Evolutionary conservation across 2,888 invertebrate genomes (phyloP).

Genomic region (Hypsopygia costalis): DNA sequence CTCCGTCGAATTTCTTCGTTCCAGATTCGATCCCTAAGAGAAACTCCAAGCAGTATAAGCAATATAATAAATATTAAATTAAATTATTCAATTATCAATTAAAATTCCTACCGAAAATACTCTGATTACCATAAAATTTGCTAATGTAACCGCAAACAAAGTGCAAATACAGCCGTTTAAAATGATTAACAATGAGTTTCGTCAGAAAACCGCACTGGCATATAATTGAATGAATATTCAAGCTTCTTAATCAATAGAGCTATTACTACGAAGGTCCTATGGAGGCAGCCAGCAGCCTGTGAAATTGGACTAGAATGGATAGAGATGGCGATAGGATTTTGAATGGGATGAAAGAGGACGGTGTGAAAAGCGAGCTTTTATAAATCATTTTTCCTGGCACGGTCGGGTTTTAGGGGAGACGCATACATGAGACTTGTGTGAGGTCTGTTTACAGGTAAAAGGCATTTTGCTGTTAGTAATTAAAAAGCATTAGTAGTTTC

Average conservation of each 20-base stretch:
- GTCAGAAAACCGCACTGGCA: slow-evolving; percentile 57
- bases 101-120: slow-evolving; percentile 2
- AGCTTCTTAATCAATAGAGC: slow-evolving; percentile 76
- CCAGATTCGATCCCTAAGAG: too few species aligned
- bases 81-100: slow-evolving; percentile 23
- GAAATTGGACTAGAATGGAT: slow-evolving; percentile 72
- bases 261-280: slow-evolving; percentile 63
- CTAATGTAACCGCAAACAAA: slow-evolving; percentile 5
- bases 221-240: slow-evolving; percentile 80
- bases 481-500: too few species aligned
- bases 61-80: too few species aligned
- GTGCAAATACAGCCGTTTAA: slow-evolving; percentile 27
- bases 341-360: slow-evolving; percentile 35
- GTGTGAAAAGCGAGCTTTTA: slow-evolving; percentile 54
- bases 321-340: slow-evolving; percentile 33
- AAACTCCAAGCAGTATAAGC: too few species aligned
- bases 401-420: slow-evolving; percentile 51
- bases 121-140: slow-evolving; percentile 1
- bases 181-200: slow-evolving; percentile 47
- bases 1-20: too few species aligned
- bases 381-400: slow-evolving; percentile 77
- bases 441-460: too few species aligned
- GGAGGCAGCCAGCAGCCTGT: slow-evolving; percentile 70
- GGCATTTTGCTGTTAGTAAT: too few species aligned
- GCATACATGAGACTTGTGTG: slow-evolving; percentile 25